Evolutionary conservation across 2,888 invertebrate genomes (phyloP).

Genomic region (Cosmorhoe ocellata): DNA sequence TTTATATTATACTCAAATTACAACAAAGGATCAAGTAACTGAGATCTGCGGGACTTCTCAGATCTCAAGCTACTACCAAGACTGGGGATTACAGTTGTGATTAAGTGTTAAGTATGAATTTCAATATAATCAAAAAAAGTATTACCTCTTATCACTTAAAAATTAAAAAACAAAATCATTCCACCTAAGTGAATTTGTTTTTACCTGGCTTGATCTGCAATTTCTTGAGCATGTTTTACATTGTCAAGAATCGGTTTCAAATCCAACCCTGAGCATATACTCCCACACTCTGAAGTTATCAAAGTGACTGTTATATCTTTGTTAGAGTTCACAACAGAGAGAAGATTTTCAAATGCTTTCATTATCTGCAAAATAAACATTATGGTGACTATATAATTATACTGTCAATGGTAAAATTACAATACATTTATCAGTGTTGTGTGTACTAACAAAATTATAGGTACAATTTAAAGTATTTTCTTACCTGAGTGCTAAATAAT

Average conservation of each 20-base stretch:
- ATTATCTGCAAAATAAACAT: constrained; percentile 82
- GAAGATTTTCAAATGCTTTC: constrained; percentile 87
- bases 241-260: constrained; percentile 84
- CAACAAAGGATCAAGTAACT: too few relatives aligned
- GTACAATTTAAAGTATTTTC: constrained; percentile 16
- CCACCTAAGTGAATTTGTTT: background rate
- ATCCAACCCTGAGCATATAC: constrained; percentile 93
- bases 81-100: too few relatives aligned
- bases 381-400: too few relatives aligned
- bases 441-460: background rate
- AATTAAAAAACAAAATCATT: too few relatives aligned
- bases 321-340: constrained; percentile 71
- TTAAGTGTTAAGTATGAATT: too few relatives aligned
- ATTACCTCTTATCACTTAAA: too few relatives aligned
- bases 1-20: too few relatives aligned
- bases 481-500: constrained; percentile 61
- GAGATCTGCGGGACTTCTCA: too few relatives aligned
- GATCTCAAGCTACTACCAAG: too few relatives aligned
- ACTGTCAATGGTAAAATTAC: too few relatives aligned
- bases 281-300: constrained; percentile 88
- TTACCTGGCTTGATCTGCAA: constrained; percentile 89
- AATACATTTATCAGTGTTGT: too few relatives aligned
- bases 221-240: constrained; percentile 85
- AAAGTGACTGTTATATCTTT: constrained; percentile 84
- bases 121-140: too few relatives aligned